phyloP scores from a whole-genome alignment of 2,888 invertebrate species.

The Lymantria dispar region DNA sequence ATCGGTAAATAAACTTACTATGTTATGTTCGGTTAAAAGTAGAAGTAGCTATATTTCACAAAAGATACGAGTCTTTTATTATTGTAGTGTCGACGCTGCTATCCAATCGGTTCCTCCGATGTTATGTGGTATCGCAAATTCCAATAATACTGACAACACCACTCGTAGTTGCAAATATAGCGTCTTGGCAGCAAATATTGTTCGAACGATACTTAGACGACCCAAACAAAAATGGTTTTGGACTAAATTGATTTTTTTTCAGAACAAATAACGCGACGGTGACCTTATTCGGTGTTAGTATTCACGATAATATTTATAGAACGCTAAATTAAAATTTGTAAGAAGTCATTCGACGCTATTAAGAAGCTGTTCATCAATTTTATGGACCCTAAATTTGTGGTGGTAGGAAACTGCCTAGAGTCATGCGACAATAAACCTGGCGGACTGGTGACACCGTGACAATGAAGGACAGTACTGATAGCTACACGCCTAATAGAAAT shows the following conservation, averaged over 20 bases:
- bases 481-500: conserved; percentile 48
- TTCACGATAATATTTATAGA: conserved; percentile 26
- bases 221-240: conserved; percentile 53
- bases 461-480: conserved; percentile 57
- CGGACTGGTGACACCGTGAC: conserved; percentile 65
- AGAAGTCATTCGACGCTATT: conserved; percentile 57
- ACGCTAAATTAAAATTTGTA: conserved; percentile 41
- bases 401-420: conserved; percentile 65
- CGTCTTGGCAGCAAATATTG: conserved; percentile 62
- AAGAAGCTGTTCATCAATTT: conserved; percentile 76
- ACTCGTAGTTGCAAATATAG: conserved; percentile 54
- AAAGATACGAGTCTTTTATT: conserved; percentile 16
- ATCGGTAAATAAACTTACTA: conserved; percentile 35
- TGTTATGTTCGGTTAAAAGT: conserved; percentile 9
- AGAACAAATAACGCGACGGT: conserved; percentile 29
- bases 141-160: conserved; percentile 58
- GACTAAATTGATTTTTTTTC: conserved; percentile 55
- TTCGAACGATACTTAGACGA: conserved; percentile 51
- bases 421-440: conserved; percentile 73
- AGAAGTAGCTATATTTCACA: conserved; percentile 6
- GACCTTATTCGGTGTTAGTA: conserved; percentile 30
- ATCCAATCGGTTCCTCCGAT: conserved; percentile 31
- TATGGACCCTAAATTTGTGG: conserved; percentile 74
- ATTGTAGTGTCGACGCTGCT: conserved; percentile 24
- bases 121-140: conserved; percentile 44